Percentiles rank a stretch among this genome's conserved stretches.
Conservation (phyloP, 92 coral and sea anemone species). For the Montipora capitata region DNA sequence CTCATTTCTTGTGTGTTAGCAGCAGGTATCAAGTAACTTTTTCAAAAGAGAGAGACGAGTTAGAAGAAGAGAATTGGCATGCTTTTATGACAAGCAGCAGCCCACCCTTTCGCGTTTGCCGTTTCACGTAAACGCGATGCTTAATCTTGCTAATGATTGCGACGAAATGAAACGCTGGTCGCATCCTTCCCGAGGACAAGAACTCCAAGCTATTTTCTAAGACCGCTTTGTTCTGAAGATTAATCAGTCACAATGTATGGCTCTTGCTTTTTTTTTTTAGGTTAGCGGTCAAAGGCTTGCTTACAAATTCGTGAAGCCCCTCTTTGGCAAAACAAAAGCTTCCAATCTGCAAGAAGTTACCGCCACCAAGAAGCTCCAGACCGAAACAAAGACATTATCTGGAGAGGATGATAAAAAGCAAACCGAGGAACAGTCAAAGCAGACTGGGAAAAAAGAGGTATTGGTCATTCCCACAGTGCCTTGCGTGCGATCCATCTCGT, state of each 20-base stretch:
- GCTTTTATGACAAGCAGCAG: too few species aligned
- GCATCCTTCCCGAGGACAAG: not conserved
- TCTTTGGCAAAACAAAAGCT: conserved; percentile 20
- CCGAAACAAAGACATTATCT: not conserved
- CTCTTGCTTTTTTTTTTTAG: conserved; percentile 33
- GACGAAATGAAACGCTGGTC: not conserved
- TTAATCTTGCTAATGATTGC: too few species aligned
- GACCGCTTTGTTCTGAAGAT: not conserved
- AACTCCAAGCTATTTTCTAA: not conserved
- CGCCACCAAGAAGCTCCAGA: conserved; percentile 41
- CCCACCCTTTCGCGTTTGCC: too few species aligned
- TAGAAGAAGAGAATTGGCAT: too few species aligned
- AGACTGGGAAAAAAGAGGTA: not conserved
- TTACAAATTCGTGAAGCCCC: conserved; percentile 91
- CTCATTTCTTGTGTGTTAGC: too few species aligned
- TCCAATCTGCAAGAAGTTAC: conserved; percentile 34
- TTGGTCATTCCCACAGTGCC: conserved; percentile 13
- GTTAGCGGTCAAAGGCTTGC: conserved; percentile 96
- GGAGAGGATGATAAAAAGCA: not conserved
- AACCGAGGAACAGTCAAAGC: conserved; percentile 16
- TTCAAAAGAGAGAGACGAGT: too few species aligned
- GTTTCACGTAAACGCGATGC: too few species aligned
- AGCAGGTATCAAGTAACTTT: too few species aligned
- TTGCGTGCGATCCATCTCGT: conserved; percentile 11
- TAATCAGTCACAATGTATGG: too few species aligned